Evolutionary conservation across 2,797 vertebrate genomes (phyloP), one percentile per base, ranked within the genome.

Genomic region (Lepus townsendii): DNA sequence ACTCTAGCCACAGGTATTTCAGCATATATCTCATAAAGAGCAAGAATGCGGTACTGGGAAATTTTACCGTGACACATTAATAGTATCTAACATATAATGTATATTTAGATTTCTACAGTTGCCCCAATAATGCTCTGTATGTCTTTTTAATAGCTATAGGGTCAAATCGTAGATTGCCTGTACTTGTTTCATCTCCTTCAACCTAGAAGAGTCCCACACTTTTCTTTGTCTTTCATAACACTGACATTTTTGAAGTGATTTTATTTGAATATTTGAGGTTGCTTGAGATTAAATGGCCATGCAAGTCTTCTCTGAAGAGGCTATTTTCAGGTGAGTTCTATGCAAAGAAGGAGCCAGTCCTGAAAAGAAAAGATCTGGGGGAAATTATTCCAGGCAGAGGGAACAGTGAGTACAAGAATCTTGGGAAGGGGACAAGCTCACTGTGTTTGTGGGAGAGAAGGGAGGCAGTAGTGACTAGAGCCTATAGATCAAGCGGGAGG

Each of bases 321-420:
- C 35, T 86, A 47, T 47, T 76, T 96, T 79, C 32, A 90, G 62
- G 32, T 90, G 73, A 90, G 35, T 35, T 30, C 68, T 90, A 38
- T 79, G 38, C 90, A 83, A 87, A 76, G 57, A 90, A 93, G 27
- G 27, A 75, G 52, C 35, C 38, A 27, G 27, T 6, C 26, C 73
- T 32, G 68, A 77, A 93, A 96, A 75, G 68, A 77, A 93, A 96
- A 75, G 11, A 90, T 77, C 80, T 92, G 38, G 5, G n/a, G 69
- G 84, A 73, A 95, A 52, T 32, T 12, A 80, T 84, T 96, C 60
- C 42, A 78, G 71, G 17, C 62, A 75, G 68, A 92, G 20, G 75
- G 22, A 93, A 91, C 11, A 85, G 47, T 68, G 95, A 92, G 35
- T 69, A 84, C 68, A 82, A 79, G 92, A 57, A 8, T n/a, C 7